These are phyloP conservation scores for Catocala sponsa DNA, from an alignment of 2,888 invertebrate species.

Conservation along the genomic window DNA sequence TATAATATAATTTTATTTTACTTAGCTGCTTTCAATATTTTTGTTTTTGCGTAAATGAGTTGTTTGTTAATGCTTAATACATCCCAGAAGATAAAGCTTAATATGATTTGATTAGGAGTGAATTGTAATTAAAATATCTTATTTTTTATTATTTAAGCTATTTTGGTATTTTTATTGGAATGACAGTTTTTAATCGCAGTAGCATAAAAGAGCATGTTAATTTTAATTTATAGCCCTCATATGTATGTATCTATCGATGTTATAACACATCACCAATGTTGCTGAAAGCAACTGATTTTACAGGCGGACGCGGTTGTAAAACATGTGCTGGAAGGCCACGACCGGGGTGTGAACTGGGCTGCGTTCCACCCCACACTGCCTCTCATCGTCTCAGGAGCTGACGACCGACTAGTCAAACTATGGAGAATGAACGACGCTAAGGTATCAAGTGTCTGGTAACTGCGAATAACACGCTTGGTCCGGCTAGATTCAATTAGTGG, in stretches of 20 bases:
- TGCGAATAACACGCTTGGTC: slow-evolving; percentile 18
- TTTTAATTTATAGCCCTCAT: slow-evolving; percentile 23
- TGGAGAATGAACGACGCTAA: slow-evolving; percentile 99
- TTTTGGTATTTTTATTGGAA: too few relatives aligned
- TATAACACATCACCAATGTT: slow-evolving; percentile 53
- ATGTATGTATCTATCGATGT: slow-evolving; percentile 53
- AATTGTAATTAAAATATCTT: too few relatives aligned
- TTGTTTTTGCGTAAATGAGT: too few relatives aligned
- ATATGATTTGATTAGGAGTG: too few relatives aligned
- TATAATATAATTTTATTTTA: too few relatives aligned
- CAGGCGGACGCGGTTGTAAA: slow-evolving; percentile 97
- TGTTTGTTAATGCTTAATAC: too few relatives aligned
- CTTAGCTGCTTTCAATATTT: too few relatives aligned
- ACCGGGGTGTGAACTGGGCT: slow-evolving; percentile 99
- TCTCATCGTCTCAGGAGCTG: slow-evolving; percentile 98
- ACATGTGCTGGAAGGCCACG: slow-evolving; percentile 97
- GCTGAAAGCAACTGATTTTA: slow-evolving; percentile 55
- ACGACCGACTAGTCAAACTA: slow-evolving; percentile 98
- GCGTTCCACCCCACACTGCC: slow-evolving; percentile 98
- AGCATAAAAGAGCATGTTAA: slow-evolving; percentile 3
- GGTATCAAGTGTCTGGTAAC: slow-evolving; percentile 65
- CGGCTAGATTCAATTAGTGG: slow-evolving; percentile 1
- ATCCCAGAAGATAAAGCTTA: too few relatives aligned
- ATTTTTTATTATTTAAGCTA: not conserved
- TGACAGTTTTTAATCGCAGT: not conserved